Percentiles rank a stretch among this genome's conserved stretches.
Evolutionary conservation across 2,113 vertebrate genomes (phyloP).

Genomic region (Ophiodon elongatus): DNA sequence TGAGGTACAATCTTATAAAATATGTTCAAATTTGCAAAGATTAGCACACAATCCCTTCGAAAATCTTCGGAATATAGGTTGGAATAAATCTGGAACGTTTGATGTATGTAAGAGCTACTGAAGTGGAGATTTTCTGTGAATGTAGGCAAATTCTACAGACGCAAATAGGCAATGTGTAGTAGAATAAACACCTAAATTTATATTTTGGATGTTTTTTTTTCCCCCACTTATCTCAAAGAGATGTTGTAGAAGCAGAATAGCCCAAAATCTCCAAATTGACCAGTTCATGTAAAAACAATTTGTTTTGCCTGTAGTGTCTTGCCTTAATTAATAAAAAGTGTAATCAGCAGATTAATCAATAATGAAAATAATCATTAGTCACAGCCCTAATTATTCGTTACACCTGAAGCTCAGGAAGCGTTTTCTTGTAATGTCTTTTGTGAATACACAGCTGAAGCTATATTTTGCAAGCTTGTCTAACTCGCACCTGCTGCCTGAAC

Average conservation of each 20-base stretch:
- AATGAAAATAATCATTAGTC: slow-evolving; percentile 5
- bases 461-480: slow-evolving; percentile 50
- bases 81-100: no score
- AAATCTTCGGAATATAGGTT: background rate
- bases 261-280: background rate
- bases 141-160: background rate
- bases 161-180: background rate
- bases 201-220: background rate
- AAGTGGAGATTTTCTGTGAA: background rate
- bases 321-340: background rate
- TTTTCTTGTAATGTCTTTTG: slow-evolving; percentile 18
- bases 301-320: background rate
- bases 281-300: background rate
- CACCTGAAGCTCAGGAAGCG: slow-evolving; percentile 8
- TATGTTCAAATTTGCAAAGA: background rate
- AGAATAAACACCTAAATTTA: background rate
- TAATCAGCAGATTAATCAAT: background rate
- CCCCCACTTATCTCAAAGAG: no score
- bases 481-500: slow-evolving; percentile 60
- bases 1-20: background rate
- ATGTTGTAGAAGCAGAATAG: background rate
- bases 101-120: no score
- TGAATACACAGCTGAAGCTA: slow-evolving; percentile 37
- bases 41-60: background rate
- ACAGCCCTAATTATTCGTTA: background rate